These are phyloP conservation scores for Elachura formosa DNA, from an alignment of 2,113 vertebrate genomes.

Conservation along the genomic window DNA sequence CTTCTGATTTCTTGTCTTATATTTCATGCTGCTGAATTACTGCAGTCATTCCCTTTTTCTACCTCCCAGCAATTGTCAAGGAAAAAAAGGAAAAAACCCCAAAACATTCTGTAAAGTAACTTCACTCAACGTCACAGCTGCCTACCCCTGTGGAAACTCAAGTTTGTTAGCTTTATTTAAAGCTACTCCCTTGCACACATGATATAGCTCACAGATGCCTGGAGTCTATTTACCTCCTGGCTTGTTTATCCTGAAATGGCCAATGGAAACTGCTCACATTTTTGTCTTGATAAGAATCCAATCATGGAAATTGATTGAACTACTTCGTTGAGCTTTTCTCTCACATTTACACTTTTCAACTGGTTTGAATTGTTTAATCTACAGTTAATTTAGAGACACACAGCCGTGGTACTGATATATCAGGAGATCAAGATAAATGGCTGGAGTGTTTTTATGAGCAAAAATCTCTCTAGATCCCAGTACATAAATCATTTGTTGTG, in stretches of 20 bases:
- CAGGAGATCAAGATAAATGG: constrained; percentile 67
- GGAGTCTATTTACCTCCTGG: constrained; percentile 21
- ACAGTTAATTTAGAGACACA: constrained; percentile 68
- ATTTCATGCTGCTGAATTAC: neutral
- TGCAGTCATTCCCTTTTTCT: neutral
- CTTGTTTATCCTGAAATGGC: constrained; percentile 47
- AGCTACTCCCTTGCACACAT: constrained; percentile 9
- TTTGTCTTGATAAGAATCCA: constrained; percentile 59
- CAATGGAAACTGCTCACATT: constrained; percentile 37
- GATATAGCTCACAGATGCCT: neutral
- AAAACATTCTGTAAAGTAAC: neutral
- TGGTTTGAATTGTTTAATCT: constrained; percentile 71
- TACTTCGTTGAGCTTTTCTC: neutral
- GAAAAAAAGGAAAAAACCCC: neutral
- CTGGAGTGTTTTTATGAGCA: constrained; percentile 71
- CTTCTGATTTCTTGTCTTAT: neutral
- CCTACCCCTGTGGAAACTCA: neutral
- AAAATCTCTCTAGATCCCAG: constrained; percentile 72
- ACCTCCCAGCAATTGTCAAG: neutral
- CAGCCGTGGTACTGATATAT: constrained; percentile 47
- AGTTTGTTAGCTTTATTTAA: constrained; percentile 55
- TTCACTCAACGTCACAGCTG: neutral
- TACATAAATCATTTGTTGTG: constrained; percentile 77
- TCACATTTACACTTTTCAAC: constrained; percentile 55
- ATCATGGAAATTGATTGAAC: constrained; percentile 39